Base-by-base conservation (phyloP, 2,113 vertebrate genomes). In the Aphyosemion australe region DNA sequence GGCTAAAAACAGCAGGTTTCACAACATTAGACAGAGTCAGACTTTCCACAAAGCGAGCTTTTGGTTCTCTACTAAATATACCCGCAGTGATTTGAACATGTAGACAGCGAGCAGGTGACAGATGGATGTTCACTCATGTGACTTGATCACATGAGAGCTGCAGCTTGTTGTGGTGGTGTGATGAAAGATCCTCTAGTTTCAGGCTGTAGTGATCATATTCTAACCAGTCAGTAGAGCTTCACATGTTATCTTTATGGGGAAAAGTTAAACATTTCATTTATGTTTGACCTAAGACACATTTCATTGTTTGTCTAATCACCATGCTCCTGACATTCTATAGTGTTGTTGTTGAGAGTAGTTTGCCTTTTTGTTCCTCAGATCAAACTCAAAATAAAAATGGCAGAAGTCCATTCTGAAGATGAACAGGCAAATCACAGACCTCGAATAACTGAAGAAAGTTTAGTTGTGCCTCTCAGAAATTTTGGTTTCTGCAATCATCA, bases 71-170 rank as follows among this genome's bases (percentile, higher is more conserved):
- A 8, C 14, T n/a, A 7, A 53, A 34, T 10, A 5, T 7, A 16
- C 14, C 10, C 8, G 12, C 11, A 7, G 43, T 19, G 14, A 20
- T 18, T 26, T 20, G 5, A 56, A 52, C 16, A 12, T 21, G 9
- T 31, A 14, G 19, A 14, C 54, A 47, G 64, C 50, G 26, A 26
- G 26, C 26, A 26, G 26, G 26, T 55, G 79, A 74, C 77, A 83
- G 76, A 76, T 71, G 76, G 62, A 64, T 76, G 69, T 72, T 63
- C 26, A 15, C 14, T 87, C 91, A 93, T 85, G 87, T 92, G 92
- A 93, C 59, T 60, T 4, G 3, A 16, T 92, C 91, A 92, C 88
- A 84, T 92, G 91, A 69, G 51, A 1, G 12, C 13, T 52, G 37
- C 56, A 43, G 61, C 31, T 26, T 32, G n/a, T 21, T 12, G 16